A percentile compares a stretch with the other conserved stretches of the same genome.
Evolutionary conservation across 2,113 vertebrate genomes (phyloP).

Genomic region (Nesospiza acunhae): DNA sequence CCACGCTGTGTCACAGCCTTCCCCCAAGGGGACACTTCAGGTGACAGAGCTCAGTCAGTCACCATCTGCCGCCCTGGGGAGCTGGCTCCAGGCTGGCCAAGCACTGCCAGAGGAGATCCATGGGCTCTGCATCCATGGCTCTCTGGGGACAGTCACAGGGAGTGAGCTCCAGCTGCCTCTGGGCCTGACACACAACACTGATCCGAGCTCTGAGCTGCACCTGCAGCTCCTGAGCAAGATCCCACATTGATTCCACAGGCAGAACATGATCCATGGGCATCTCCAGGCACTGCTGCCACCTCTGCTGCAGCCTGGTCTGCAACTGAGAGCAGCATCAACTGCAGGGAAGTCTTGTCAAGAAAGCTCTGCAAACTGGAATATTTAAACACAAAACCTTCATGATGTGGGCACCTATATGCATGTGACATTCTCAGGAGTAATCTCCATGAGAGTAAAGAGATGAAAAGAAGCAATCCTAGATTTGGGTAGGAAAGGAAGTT

Average conservation of each 20-base stretch:
- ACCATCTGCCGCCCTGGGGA: neutral
- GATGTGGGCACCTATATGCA: neutral
- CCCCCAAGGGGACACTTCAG: neutral
- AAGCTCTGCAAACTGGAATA: neutral
- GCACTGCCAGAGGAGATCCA: neutral
- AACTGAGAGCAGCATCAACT: neutral
- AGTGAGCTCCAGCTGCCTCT: neutral
- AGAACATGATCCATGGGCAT: neutral
- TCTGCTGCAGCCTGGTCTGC: neutral
- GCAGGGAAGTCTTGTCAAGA: neutral
- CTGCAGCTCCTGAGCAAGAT: neutral
- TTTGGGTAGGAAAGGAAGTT: neutral
- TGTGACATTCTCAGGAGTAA: neutral
- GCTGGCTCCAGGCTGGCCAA: neutral
- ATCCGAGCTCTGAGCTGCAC: neutral
- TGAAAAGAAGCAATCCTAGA: neutral
- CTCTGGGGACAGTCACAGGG: neutral
- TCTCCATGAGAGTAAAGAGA: neutral
- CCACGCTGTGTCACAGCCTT: neutral
- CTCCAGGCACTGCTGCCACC: neutral
- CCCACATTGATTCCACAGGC: neutral
- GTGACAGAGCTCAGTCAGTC: neutral
- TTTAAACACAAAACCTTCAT: neutral
- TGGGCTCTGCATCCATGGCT: neutral
- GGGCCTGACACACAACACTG: neutral